These are phyloP conservation scores for Microtus oregoni DNA, from an alignment of 2,113 vertebrate species.

Conservation along the genomic window DNA sequence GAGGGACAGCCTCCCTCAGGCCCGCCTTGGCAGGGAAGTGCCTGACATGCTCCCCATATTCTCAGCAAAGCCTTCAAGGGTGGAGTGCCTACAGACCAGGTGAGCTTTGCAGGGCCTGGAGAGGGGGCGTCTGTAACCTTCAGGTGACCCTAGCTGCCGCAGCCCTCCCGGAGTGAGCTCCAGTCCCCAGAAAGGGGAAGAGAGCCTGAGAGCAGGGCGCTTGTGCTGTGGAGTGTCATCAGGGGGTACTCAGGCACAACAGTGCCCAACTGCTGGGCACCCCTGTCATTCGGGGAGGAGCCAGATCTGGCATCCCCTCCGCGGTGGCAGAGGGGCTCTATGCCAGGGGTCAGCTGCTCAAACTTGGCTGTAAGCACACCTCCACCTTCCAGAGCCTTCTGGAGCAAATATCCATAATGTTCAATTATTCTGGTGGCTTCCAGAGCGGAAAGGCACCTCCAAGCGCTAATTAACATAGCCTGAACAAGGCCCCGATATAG, in stretches of 20 bases:
- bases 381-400: constrained; percentile 35
- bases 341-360: constrained; percentile 17
- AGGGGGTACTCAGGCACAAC: rapidly evolving
- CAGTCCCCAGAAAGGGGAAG: neutral
- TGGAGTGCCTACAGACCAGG: neutral
- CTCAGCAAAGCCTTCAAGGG: neutral
- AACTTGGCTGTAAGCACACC: neutral
- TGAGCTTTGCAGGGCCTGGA: neutral
- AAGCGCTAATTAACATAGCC: constrained; percentile 8
- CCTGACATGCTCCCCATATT: rapidly evolving
- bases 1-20: neutral
- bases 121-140: neutral
- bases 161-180: neutral
- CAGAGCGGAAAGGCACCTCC: neutral
- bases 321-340: neutral
- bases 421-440: constrained; percentile 49
- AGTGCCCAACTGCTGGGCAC: rapidly evolving
- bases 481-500: neutral
- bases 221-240: rapidly evolving
- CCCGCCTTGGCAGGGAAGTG: no score
- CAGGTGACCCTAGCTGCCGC: neutral
- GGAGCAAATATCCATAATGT: neutral
- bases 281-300: neutral
- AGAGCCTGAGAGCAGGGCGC: rapidly evolving
- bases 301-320: rapidly evolving